A percentile compares a stretch with the other conserved stretches of the same genome.
Evolutionary conservation across 1,140 invertebrate genomes (phyloP).

Genomic region (Hermatobates lingyangjiaoensis): DNA sequence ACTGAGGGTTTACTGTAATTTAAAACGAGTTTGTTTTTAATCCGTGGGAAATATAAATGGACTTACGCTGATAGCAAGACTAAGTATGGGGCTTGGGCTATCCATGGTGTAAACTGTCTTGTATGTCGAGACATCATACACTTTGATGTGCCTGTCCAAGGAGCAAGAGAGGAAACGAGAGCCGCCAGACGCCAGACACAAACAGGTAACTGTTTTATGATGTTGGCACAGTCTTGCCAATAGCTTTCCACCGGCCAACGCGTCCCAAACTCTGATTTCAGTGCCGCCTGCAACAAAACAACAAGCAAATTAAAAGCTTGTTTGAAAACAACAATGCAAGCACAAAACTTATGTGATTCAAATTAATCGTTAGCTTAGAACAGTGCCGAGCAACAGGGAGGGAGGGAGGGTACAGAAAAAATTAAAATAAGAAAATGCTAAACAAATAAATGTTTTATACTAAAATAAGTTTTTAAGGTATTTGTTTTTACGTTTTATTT

Average conservation of each 20-base stretch:
- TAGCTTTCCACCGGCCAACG: constrained; percentile 63
- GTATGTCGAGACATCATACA: constrained; percentile 75
- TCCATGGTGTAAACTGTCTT: constrained; percentile 73
- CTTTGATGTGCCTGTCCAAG: constrained; percentile 83
- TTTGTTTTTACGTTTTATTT: too few relatives aligned
- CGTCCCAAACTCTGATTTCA: constrained; percentile 86
- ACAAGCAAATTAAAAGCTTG: too few relatives aligned
- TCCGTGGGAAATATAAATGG: neutral
- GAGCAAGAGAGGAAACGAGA: constrained; percentile 72
- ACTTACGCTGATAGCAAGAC: constrained; percentile 57
- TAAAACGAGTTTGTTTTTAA: neutral
- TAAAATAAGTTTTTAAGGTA: too few relatives aligned
- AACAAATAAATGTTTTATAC: too few relatives aligned
- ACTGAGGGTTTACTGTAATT: neutral
- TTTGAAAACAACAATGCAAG: too few relatives aligned
- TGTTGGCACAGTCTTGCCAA: constrained; percentile 62
- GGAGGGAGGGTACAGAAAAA: too few relatives aligned
- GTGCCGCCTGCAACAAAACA: constrained; percentile 46
- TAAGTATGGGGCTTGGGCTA: constrained; percentile 78
- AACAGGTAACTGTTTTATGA: constrained; percentile 82
- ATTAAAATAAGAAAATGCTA: too few relatives aligned
- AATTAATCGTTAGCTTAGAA: too few relatives aligned
- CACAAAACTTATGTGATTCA: too few relatives aligned
- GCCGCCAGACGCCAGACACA: constrained; percentile 58
- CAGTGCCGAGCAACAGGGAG: too few relatives aligned